Base-by-base conservation (phyloP, 1,140 invertebrate genomes). In the Ylistrum balloti region DNA sequence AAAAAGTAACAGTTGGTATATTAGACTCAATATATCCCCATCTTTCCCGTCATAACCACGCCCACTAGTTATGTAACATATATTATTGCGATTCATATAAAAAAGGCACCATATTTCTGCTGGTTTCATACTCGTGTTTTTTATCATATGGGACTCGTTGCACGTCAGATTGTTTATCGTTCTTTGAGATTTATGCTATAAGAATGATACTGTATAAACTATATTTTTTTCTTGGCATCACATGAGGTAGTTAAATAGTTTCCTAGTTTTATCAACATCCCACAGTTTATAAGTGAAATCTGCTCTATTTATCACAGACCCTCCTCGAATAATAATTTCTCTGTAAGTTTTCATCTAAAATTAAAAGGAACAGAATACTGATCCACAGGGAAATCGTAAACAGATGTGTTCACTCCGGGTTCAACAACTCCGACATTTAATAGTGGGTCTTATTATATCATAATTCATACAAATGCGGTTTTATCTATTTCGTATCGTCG, bases 201-300 rank as follows among this genome's bases (percentile, higher is more conserved):
- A 28, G 56, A 28, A 74, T 74, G 56, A 74, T 74, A 22, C 56
- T 28, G n/a, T 74, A 74, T 28, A 28, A 74, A 74, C n/a, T 28
- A 28, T 17, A 28, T 74, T 74, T 74, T 74, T 74, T 74, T 28
- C 22, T 9, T 74, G 56, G n/a, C 56, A n/a, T 74, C 56, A 74
- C 28, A 74, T 74, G 56, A n/a, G 56, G 56, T 74, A 74, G 56
- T 74, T 74, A 74, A 74, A 74, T 1, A 28, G 56, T 74, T 74
- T 5, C n/a, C 5, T 74, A 74, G 56, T 74, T 74, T n/a, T 74
- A 74, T 74, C 0, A n/a, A 74, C 56, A 17, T 74, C 56, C 56
- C 56, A n/a, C 56, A 74, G 56, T 74, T 74, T 74, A 74, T 28
- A 74, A 74, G 56, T 74, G 22, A 74, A 74, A 74, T 74, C 56